phyloP scores from a whole-genome alignment of 2,113 vertebrate genomes.

The Psilopsiagon aurifrons region DNA sequence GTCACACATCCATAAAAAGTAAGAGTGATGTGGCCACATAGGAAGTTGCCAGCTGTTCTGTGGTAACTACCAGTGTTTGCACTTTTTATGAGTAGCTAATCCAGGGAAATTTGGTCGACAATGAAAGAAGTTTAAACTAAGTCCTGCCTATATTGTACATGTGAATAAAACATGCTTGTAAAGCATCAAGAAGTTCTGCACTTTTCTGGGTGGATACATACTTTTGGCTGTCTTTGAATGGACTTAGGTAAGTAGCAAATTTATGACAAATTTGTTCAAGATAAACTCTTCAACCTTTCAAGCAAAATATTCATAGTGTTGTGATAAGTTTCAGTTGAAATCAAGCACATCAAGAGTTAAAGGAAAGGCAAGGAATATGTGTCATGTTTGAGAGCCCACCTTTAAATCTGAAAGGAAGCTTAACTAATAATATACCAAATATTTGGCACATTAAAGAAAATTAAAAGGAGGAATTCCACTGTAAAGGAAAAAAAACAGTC shows the following conservation, averaged over 20 bases:
- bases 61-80: background rate
- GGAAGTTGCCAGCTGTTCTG: background rate
- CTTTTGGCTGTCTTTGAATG: background rate
- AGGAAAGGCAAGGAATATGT: background rate
- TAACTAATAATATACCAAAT: background rate
- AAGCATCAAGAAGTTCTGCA: background rate
- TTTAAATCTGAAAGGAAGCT: background rate
- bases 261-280: background rate
- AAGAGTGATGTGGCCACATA: background rate
- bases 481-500: background rate
- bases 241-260: background rate
- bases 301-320: background rate
- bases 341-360: background rate
- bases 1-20: background rate
- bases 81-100: background rate
- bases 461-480: background rate
- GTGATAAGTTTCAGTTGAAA: background rate
- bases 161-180: background rate
- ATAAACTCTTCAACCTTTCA: background rate
- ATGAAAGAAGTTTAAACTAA: background rate
- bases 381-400: rapidly evolving
- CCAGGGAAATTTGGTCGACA: background rate
- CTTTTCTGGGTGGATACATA: background rate
- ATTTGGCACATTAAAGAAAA: background rate
- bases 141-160: background rate